Evolutionary conservation across 2,113 vertebrate species (phyloP).

Genomic region (Eupsittula cactorum): DNA sequence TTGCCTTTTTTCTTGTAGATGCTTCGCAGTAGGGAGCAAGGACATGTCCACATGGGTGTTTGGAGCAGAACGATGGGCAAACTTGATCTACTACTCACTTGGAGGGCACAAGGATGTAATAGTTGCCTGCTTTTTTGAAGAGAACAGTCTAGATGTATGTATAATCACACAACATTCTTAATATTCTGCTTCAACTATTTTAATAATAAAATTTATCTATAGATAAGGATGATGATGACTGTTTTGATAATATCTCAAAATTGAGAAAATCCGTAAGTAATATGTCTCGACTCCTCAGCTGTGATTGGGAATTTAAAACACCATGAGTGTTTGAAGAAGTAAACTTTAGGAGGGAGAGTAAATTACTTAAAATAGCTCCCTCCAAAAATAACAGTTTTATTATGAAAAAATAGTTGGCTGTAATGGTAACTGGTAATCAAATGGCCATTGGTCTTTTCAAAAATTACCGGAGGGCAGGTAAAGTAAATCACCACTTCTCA

Average conservation of each 20-base stretch:
- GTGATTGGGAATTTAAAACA: neutral
- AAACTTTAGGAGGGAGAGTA: neutral
- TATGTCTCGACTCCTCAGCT: neutral
- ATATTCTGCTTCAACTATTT: too few species aligned
- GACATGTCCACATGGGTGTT: conserved; percentile 98
- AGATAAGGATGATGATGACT: neutral
- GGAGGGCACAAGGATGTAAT: conserved; percentile 94
- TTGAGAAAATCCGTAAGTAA: accelerated
- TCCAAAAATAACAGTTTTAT: neutral
- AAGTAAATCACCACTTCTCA: neutral
- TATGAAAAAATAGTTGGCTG: neutral
- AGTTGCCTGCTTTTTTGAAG: conserved; percentile 93
- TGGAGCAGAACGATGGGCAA: conserved; percentile 93
- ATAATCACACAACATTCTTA: neutral
- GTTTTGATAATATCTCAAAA: neutral
- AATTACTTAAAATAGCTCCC: neutral
- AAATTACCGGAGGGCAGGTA: neutral
- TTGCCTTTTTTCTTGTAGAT: conserved; percentile 71
- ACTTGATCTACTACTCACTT: conserved; percentile 92
- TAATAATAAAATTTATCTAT: neutral
- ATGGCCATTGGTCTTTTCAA: neutral
- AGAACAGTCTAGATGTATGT: conserved; percentile 93
- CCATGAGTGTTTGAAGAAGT: neutral
- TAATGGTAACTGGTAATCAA: neutral
- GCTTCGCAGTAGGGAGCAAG: conserved; percentile 94